Base-by-base conservation (phyloP, 2,113 vertebrate species). In the Actinemys pallida region DNA sequence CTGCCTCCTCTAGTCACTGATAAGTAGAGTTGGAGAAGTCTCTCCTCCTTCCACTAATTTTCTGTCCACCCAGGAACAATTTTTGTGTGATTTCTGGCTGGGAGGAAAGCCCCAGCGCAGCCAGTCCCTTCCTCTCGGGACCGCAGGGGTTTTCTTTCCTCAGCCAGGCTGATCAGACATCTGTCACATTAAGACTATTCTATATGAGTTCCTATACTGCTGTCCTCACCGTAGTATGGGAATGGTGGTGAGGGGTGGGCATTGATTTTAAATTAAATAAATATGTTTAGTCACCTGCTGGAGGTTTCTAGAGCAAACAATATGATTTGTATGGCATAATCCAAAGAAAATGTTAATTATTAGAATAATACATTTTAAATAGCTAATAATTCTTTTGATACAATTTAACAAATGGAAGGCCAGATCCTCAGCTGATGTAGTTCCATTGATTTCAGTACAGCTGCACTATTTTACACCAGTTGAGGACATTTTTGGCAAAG, bases 281-380 rank as follows among this genome's bases (percentile, higher is more conserved):
- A 83, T 83, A 29, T 8, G 3, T 89, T 87, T 85, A 42, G 57
- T 96, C 88, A 14, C 72, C 52, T 14, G 17, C 5, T n/a, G 10
- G 35, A 14, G 47, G 16, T 72, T 90, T 83, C 50, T 94, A 53
- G 5, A 89, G 80, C 31, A 86, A 93, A 59, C 31, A 92, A 9
- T 49, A 62, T 89, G 50, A 65, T 62, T 83, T 11, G 5, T 69
- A 25, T 78, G 42, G 54, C 39, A 83, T 84, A 72, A 90, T 76
- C 96, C 80, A 94, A 87, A 93, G 80, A 72, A 53, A 93, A 91
- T 89, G 88, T 90, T 10, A 90, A 84, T 83, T 50, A n/a, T 31
- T 52, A 6, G 80, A 92, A 45, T 78, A 50, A 53, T 59, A 31
- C 80, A 3, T 89, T 89, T 96, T 90, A 57, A 12, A 84, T 83